Conservation (phyloP, 2,113 vertebrate genomes). For the Rhinopomastus cyanomelas region DNA sequence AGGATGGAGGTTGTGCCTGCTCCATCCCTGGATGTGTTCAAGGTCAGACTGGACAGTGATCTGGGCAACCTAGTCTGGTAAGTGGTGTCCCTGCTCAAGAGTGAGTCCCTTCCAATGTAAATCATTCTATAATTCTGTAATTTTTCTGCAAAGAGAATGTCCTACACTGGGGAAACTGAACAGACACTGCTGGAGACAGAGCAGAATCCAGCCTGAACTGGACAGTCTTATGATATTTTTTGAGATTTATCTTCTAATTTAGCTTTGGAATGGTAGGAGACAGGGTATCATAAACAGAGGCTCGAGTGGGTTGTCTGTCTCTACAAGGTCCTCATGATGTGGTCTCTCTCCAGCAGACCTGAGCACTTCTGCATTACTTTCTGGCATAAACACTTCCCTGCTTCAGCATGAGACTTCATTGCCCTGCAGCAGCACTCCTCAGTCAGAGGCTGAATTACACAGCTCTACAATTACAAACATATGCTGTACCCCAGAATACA, state of each 20-base stretch:
- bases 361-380: not conserved
- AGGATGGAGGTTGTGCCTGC: too few relatives aligned
- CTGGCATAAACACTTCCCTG: not conserved
- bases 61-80: too few relatives aligned
- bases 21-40: too few relatives aligned
- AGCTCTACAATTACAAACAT: not conserved
- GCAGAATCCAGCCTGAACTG: not conserved
- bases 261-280: not conserved
- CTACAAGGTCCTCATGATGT: not conserved
- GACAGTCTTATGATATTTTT: not conserved
- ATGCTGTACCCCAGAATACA: fast-evolving
- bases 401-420: not conserved
- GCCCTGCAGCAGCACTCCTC: fast-evolving
- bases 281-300: not conserved
- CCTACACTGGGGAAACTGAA: not conserved
- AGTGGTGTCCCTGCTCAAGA: too few relatives aligned
- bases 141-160: not conserved
- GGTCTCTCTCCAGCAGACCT: not conserved
- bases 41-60: too few relatives aligned
- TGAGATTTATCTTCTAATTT: not conserved
- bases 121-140: too few relatives aligned
- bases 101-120: too few relatives aligned
- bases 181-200: not conserved
- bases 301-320: not conserved
- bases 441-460: not conserved